phyloP scores from a whole-genome alignment of 2,113 vertebrate genomes.

The Morone chrysops region DNA sequence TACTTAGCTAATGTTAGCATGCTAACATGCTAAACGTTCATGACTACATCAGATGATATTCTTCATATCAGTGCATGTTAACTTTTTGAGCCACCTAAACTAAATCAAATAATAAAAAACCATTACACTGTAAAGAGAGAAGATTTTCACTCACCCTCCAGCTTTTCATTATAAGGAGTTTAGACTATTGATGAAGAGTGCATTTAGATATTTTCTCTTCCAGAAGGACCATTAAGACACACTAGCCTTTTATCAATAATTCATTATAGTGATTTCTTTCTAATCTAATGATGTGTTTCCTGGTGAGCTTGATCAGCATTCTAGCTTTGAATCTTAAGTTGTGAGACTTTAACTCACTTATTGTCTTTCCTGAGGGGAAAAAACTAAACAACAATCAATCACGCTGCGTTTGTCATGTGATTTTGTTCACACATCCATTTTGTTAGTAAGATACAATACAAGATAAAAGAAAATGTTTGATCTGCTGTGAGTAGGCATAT shows the following conservation, averaged over 20 bases:
- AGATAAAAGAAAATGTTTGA: too few species aligned
- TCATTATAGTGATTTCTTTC: conserved; percentile 1
- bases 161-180: conserved; percentile 1
- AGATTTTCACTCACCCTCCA: conserved; percentile 5
- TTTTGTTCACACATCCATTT: background rate
- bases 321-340: background rate
- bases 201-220: conserved; percentile 10
- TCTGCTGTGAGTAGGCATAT: background rate
- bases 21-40: background rate
- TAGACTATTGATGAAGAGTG: background rate
- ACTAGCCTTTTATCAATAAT: conserved; percentile 17
- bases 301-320: conserved; percentile 1
- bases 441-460: background rate
- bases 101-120: background rate
- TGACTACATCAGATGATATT: background rate
- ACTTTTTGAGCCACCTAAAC: background rate
- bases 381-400: background rate
- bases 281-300: conserved; percentile 2
- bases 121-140: conserved; percentile 6
- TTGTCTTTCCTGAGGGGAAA: background rate
- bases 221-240: conserved; percentile 10
- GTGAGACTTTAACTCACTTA: background rate
- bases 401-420: background rate
- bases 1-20: background rate
- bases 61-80: background rate